Evolutionary conservation across 2,113 vertebrate species (phyloP), one percentile per base, ranked within the genome.

Genomic region (Archocentrus centrarchus): DNA sequence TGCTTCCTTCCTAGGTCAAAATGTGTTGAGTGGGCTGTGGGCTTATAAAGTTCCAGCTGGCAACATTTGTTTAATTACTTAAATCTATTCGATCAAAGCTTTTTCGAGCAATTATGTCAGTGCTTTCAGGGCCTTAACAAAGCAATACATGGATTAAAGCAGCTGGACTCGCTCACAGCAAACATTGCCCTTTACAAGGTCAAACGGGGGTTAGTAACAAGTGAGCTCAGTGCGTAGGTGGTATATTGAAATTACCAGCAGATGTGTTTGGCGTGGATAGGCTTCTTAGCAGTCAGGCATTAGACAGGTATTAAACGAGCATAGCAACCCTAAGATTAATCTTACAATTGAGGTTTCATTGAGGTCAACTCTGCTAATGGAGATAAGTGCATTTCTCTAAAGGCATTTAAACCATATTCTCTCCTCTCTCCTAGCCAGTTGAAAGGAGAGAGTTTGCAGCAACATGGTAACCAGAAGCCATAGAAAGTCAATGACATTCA

Each of bases 1-100:
- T 39, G 57, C 32, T 60, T 83, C 60, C 78, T 82, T 75, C 60
- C n/a, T 75, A 81, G 77, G 75, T 85, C 80, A 77, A 47, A 87
- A 83, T 89, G 58, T 89, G 91, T 91, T 62, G 87, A 90, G 91
- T 92, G 86, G 81, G 80, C 70, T 73, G 83, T 4, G 57, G 82
- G 84, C 89, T 92, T 91, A 87, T 84, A 84, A 91, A 91, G 79
- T 93, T 93, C 88, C 89, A 92, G 86, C 87, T 89, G 88, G 82
- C 79, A 90, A 89, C 87, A 88, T 94, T 93, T 93, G 90, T 94
- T 92, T 91, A 90, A 93, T 93, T 93, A 93, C 91, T 91, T 88
- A 90, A 93, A 89, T 90, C 83, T 75, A 59, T 91, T 90, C 62
- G 68, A 93, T 91, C 89, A 92, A 89, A 91, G 89, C 91, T 87